Conservation (phyloP, 2,888 invertebrate genomes). For the Acleris cristana region DNA sequence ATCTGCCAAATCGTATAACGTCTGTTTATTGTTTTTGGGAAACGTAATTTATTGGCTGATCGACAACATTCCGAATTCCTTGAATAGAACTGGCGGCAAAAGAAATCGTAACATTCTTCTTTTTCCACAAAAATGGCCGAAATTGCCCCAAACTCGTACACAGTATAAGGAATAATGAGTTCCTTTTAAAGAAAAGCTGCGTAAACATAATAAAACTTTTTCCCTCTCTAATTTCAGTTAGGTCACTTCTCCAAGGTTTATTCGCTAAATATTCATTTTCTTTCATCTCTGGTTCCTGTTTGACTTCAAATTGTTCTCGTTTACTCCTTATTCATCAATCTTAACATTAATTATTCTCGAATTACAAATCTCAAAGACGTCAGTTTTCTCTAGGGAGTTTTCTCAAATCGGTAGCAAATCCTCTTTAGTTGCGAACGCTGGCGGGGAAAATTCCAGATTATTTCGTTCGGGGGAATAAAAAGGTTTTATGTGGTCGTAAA, state of each 20-base stretch:
- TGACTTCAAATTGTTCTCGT: constrained; percentile 9
- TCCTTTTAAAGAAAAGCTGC: too few species aligned
- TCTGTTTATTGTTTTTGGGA: neutral
- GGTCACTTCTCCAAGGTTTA: neutral
- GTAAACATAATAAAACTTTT: too few species aligned
- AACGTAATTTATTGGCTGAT: neutral
- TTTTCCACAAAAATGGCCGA: neutral
- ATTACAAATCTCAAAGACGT: constrained; percentile 8
- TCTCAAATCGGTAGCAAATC: constrained; percentile 29
- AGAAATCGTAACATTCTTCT: neutral
- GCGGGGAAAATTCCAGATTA: constrained; percentile 31
- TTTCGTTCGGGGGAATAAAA: constrained; percentile 39
- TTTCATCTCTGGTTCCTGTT: constrained; percentile 1
- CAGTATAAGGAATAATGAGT: neutral
- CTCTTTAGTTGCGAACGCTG: constrained; percentile 21
- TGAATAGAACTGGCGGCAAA: neutral
- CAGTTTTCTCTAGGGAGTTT: constrained; percentile 3
- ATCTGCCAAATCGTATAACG: neutral
- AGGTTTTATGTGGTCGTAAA: constrained; percentile 48
- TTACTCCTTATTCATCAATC: constrained; percentile 14
- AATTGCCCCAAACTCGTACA: neutral
- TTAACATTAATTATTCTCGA: constrained; percentile 10
- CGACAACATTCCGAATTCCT: neutral
- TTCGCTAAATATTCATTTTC: constrained; percentile 11
- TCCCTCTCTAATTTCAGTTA: neutral